Base-by-base conservation (phyloP, 2,113 vertebrate species). In the Dryoscopus gambensis region DNA sequence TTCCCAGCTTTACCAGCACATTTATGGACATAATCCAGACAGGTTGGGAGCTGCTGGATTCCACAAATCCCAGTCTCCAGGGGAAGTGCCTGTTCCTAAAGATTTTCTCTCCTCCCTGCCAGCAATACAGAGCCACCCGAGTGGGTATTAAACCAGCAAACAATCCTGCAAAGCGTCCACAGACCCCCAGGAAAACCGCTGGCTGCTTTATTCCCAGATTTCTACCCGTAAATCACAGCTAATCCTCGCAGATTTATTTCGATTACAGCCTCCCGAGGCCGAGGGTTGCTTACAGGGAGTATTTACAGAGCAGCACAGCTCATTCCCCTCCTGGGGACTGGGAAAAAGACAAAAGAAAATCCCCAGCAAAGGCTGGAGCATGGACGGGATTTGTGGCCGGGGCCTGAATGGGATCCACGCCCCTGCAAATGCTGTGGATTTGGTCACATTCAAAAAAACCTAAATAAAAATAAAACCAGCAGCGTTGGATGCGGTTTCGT, bases 21-120 rank as follows among this genome's bases (percentile, higher is more conserved):
- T 23, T 4, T 0, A 3, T 24, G 50, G 31, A 8, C 10, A 8
- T 0, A 10, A 11, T 11, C 28, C 37, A 81, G 55, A 6, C 0
- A 73, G 28, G 14, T 0, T 37, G 37, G 76, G 70, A 87, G 17
- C 49, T 28, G 63, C 55, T n/a, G 33, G 47, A 35, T 84, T 31
- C 52, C 28, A 55, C 13, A 71, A 46, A 49, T 27, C 56, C 65
- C 24, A 17, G 21, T 13, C 25, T 55, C 28, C 44, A 47, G 11
- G 23, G 33, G 37, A 84, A 4, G 13, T 11, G 11, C n/a, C 33
- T 42, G 18, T 23, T 64, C 53, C 53, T 56, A 15, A 11, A 0
- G 18, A 28, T 56, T 28, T 33, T 22, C n/a, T 19, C 50, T 55
- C 28, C 15, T 40, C 47, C 2, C 0, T 5, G 16, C 18, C 81